Base-by-base conservation (phyloP, 1,140 invertebrate genomes). In the Sarcophaga bullata region DNA sequence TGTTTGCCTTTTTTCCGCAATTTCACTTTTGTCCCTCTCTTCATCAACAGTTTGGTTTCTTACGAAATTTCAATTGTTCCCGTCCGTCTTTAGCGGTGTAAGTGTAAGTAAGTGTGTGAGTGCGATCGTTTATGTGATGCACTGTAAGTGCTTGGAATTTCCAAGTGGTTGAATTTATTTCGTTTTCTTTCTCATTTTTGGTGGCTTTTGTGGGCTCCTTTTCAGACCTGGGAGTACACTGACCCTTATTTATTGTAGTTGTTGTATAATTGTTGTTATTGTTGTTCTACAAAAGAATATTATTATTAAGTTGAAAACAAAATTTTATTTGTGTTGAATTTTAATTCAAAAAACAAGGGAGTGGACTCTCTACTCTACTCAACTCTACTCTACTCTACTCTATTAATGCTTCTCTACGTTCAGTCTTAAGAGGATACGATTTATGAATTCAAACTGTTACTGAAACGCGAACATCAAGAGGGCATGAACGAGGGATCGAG, bases 111-210 rank as follows among this genome's bases (percentile, higher is more conserved):
- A 7, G 8, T 68, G n/a, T 25, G 62, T 37, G 25, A 37, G 25
- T 37, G 25, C 4, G 25, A 37, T 37, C 25, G 25, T 37, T 37
- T 25, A 68, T 68, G 58, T 15, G 48, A 25, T 52, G 75, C 75
- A 52, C 75, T 17, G n/a, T 78, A 52, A 78, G 48, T 78, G 75
- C 75, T 48, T 78, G 75, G 75, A 78, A 78, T 78, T 78, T 78
- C 75, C 75, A 78, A 78, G 75, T 78, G 75, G 75, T 78, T 78
- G 75, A 50, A 13, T 75, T 78, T 78, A 11, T 78, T 78, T 46
- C 46, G 5, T 73, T 72, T 72, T 25, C 62, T 72, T 72, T 72
- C 62, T 72, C 25, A 37, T 37, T 37, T 37, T 37, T 37, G 6
- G 62, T 68, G 17, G 62, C 62, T n/a, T 17, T 68, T 68, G 62